A percentile compares a stretch with the other conserved stretches of the same genome.
phyloP scores from a whole-genome alignment of 2,113 vertebrate species.

The Oncorhynchus gorbuscha region DNA sequence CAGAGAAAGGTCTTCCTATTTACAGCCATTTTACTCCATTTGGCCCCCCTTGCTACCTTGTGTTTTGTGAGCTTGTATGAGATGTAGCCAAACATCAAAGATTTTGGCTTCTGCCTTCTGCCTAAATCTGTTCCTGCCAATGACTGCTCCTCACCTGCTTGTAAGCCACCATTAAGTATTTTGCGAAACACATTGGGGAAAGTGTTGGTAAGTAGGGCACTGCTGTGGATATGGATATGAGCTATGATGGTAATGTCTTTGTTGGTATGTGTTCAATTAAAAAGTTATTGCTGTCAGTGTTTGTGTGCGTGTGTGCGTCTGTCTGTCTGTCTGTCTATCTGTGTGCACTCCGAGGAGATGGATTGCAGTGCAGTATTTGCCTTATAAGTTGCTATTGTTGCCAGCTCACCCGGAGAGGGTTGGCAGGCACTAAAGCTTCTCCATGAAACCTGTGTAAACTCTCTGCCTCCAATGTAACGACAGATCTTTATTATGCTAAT shows the following conservation, averaged over 20 bases:
- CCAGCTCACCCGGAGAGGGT: constrained; percentile 40
- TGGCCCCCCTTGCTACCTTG: not conserved
- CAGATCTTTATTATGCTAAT: too few species aligned
- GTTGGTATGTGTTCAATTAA: not conserved
- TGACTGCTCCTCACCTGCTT: not conserved
- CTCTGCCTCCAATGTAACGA: constrained; percentile 44
- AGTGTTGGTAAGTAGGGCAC: not conserved
- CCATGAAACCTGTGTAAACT: constrained; percentile 43
- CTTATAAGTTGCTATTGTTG: constrained; percentile 36
- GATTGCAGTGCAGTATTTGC: constrained; percentile 36
- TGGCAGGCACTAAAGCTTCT: constrained; percentile 46
- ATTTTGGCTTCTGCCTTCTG: not conserved
- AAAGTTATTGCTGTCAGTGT: not conserved
- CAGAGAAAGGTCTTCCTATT: not conserved
- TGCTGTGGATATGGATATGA: not conserved
- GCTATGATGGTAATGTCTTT: not conserved
- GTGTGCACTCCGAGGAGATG: constrained; percentile 19
- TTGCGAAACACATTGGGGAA: not conserved
- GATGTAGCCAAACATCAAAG: not conserved
- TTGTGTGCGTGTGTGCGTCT: too few species aligned
- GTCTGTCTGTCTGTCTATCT: not conserved
- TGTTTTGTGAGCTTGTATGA: not conserved
- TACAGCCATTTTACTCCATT: not conserved
- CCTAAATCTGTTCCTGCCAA: too few species aligned
- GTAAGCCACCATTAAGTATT: not conserved